Conservation (phyloP, 2,888 invertebrate genomes). For the Lepidocyrtoides sp. region DNA sequence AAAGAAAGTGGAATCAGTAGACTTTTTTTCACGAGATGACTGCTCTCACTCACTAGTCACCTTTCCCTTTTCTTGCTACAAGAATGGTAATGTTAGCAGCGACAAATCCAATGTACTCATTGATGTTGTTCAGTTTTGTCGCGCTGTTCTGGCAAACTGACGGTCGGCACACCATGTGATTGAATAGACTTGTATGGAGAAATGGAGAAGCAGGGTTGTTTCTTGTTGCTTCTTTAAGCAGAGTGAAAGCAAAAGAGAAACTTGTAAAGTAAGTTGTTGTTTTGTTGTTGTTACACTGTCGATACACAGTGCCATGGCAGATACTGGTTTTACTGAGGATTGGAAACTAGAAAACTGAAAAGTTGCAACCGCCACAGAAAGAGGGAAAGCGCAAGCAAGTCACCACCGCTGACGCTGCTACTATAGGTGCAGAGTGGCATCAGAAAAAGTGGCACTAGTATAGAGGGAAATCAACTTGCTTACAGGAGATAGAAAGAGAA, state of each 20-base stretch:
- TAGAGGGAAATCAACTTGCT: background rate
- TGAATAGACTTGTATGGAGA: constrained; percentile 2
- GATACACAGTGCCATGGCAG: background rate
- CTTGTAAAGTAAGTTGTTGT: constrained; percentile 26
- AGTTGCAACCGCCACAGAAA: background rate
- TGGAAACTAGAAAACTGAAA: constrained; percentile 14
- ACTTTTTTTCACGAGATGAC: constrained; percentile 54
- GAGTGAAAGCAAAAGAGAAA: constrained; percentile 36
- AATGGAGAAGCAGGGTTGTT: constrained; percentile 36
- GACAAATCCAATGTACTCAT: constrained; percentile 23
- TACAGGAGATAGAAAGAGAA: background rate
- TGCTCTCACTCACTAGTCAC: constrained; percentile 67
- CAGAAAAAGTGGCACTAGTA: background rate
- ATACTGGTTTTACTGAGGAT: background rate
- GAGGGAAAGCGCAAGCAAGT: background rate
- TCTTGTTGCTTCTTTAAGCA: constrained; percentile 18
- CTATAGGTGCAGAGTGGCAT: background rate
- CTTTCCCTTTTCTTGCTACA: constrained; percentile 50
- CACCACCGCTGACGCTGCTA: background rate
- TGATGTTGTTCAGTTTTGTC: constrained; percentile 55
- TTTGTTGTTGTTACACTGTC: too few relatives aligned
- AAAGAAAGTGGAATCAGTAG: constrained; percentile 19
- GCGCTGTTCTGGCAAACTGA: background rate
- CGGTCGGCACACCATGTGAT: background rate
- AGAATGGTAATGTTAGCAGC: background rate